Conservation (phyloP, 2,113 vertebrate genomes). For the Dromiciops gliroides region DNA sequence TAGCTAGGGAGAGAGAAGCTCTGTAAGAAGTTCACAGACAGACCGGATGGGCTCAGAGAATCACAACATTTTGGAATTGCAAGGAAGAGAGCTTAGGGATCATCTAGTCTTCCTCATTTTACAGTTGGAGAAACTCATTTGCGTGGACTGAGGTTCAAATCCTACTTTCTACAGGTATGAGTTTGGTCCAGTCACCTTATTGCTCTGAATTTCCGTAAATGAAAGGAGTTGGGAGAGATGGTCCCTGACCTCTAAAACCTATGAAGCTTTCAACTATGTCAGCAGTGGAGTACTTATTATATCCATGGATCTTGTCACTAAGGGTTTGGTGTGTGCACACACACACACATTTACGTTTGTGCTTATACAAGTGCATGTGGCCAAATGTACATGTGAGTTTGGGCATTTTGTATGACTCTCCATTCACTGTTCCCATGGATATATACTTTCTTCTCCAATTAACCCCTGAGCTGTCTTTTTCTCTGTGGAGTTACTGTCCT, state of each 20-base stretch:
- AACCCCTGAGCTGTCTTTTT: background rate
- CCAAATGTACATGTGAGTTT: background rate
- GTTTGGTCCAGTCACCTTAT: background rate
- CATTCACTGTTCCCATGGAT: no score
- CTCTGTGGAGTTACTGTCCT: no score
- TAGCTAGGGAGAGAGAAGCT: background rate
- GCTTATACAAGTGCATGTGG: background rate
- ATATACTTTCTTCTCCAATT: background rate
- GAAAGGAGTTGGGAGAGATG: background rate
- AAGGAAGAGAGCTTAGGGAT: background rate
- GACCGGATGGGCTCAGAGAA: background rate
- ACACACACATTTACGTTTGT: background rate
- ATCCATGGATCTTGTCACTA: no score
- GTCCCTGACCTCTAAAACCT: background rate
- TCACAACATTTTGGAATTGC: background rate
- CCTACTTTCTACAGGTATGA: background rate
- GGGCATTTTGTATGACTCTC: background rate
- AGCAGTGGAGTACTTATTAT: background rate
- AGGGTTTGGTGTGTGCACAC: background rate
- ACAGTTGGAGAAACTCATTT: background rate
- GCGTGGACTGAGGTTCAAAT: background rate
- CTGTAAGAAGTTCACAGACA: background rate
- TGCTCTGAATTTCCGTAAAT: background rate
- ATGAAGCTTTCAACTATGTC: background rate
- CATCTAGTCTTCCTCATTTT: background rate